Percentiles rank a stretch among this genome's conserved stretches.
Conservation (phyloP, 2,797 vertebrate species). For the Sebastolobus altivelis region DNA sequence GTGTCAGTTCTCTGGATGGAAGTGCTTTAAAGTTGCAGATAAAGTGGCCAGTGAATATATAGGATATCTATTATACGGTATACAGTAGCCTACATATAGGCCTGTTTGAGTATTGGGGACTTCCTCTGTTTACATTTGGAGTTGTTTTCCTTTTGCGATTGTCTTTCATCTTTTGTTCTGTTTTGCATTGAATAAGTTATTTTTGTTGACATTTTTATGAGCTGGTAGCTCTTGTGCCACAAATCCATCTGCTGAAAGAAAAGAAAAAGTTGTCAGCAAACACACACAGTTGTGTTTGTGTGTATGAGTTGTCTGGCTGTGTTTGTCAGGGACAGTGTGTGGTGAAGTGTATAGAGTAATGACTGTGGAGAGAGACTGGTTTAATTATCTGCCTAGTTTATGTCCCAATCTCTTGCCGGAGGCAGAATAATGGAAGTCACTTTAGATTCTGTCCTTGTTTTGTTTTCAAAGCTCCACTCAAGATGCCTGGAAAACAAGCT, state of each 20-base stretch:
- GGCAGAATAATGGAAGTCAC: conserved; percentile 30
- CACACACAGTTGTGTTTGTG: conserved; percentile 16
- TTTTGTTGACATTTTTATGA: background rate
- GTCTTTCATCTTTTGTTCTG: background rate
- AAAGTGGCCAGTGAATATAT: too few relatives aligned
- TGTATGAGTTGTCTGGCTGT: background rate
- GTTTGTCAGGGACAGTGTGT: conserved; percentile 5
- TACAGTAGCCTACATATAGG: background rate
- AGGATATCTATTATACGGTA: too few relatives aligned
- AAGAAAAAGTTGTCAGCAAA: conserved; percentile 18
- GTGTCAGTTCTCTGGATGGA: too few relatives aligned
- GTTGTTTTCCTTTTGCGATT: background rate
- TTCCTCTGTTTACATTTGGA: background rate
- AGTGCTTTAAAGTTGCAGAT: too few relatives aligned
- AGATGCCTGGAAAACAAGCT: background rate
- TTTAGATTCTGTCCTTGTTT: conserved; percentile 30
- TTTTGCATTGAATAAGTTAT: background rate
- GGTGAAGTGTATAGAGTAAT: conserved; percentile 1
- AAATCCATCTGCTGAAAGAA: background rate
- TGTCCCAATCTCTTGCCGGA: conserved; percentile 16
- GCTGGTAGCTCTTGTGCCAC: background rate
- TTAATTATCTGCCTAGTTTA: conserved; percentile 43
- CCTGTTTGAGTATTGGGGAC: too few relatives aligned
- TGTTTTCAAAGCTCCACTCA: conserved; percentile 16
- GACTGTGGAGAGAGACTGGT: conserved; percentile 15